A percentile compares a stretch with the other conserved stretches of the same genome.
Conservation (phyloP, 1,140 invertebrate species). For the Protaetia brevitarsis region DNA sequence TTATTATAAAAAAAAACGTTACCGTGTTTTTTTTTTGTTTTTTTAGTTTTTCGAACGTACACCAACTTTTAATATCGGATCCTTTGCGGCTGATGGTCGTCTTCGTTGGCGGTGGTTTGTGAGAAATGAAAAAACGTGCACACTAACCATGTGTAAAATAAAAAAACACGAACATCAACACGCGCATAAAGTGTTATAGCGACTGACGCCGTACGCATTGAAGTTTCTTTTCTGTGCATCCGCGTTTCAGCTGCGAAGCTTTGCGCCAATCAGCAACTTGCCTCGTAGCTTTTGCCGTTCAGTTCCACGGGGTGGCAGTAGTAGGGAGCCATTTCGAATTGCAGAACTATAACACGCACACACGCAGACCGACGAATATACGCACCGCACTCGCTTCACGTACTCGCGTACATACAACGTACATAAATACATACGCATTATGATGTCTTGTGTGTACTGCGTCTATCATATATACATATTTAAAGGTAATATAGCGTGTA, state of each 20-base stretch:
- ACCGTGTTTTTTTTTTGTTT: background rate
- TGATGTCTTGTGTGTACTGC: too few species aligned
- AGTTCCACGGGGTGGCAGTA: constrained; percentile 16
- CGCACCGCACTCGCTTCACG: too few species aligned
- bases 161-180: constrained; percentile 43
- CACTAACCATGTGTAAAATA: constrained; percentile 46
- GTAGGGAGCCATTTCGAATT: constrained; percentile 23
- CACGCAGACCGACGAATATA: background rate
- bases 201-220: constrained; percentile 50
- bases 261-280: constrained; percentile 52
- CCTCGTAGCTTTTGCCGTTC: constrained; percentile 28
- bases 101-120: background rate
- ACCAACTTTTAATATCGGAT: background rate
- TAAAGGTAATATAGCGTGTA: too few species aligned
- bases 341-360: constrained; percentile 18
- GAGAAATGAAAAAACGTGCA: constrained; percentile 27
- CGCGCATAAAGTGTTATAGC: constrained; percentile 45
- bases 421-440: too few species aligned
- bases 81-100: background rate
- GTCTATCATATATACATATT: too few species aligned
- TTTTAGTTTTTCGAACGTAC: constrained; percentile 8
- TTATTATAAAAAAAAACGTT: background rate
- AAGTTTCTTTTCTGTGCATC: constrained; percentile 47
- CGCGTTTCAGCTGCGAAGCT: constrained; percentile 56
- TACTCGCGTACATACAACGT: too few species aligned